Base-by-base conservation (phyloP, 2,888 invertebrate genomes). In the Lamproptera curius region DNA sequence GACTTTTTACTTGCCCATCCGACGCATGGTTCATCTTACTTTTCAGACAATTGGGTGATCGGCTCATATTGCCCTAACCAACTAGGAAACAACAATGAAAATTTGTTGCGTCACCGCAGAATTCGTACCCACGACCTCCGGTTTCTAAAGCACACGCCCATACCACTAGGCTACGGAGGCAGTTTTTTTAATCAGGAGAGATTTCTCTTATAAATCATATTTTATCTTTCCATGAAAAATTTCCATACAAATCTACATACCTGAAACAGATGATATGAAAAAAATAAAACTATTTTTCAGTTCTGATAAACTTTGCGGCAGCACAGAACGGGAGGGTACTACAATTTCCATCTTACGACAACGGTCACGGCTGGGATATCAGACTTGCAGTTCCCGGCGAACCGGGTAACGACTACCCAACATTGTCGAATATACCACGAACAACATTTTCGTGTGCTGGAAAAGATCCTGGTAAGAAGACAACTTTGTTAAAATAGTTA, bases 351-450 rank as follows among this genome's bases (percentile, higher is more conserved):
- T 26, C 74, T 55, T 62, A 72, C 36, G 80, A 77, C 58, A 71
- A 69, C 47, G 73, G 81, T 28, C 74, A 80, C 54, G 82, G 89
- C 35, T 89, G 90, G 79, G 90, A 91, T 67, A 90, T 92, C 54
- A 77, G 91, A 45, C 85, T 89, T 41, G 89, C 91, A 13, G 91
- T 92, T 38, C 92, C 92, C 4, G 92, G 92, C 0, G 90, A 91
- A 59, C 92, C 92, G 1, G 91, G 91, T 11, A 76, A 77, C 35
- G 92, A 92, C 71, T 93, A 92, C 65, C 92, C 92, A 0, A 89
- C 90, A 14, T 87, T 90, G 20, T 82, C 84, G 38, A 72, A 70
- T 16, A 88, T 92, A 58, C 92, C 92, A 0, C 80, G 87, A 51
- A 92, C 92, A 0, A 75, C 84, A 14, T 92, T 92, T 63, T 86